Evolutionary conservation across 2,888 invertebrate species (phyloP).

Genomic region (Cataglyphis cursor): DNA sequence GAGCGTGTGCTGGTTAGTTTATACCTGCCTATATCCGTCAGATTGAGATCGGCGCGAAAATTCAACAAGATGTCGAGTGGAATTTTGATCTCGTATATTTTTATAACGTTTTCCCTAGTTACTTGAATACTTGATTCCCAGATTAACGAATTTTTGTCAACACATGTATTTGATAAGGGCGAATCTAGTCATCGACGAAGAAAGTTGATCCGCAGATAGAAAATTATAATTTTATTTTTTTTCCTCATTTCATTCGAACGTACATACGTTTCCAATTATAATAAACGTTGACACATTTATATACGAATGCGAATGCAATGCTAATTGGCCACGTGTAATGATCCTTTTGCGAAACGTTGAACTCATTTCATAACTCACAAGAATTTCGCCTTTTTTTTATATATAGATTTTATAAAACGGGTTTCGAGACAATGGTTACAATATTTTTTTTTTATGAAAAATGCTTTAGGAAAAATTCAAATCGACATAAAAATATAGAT

Average conservation of each 20-base stretch:
- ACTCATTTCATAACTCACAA: conserved; percentile 46
- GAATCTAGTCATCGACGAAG: background rate
- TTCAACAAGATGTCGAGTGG: background rate
- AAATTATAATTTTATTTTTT: conserved; percentile 35
- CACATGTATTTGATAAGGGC: background rate
- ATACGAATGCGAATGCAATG: conserved; percentile 27
- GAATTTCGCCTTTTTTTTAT: conserved; percentile 34
- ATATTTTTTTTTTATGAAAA: conserved; percentile 40
- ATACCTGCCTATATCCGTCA: conserved; percentile 24
- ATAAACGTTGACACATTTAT: conserved; percentile 2
- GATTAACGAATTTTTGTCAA: background rate
- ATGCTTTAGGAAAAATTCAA: conserved; percentile 16
- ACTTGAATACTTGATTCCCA: background rate
- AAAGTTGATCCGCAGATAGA: background rate
- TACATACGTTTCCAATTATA: background rate
- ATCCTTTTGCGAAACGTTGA: conserved; percentile 31
- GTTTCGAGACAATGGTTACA: conserved; percentile 29
- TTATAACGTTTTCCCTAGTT: background rate
- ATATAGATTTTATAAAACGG: conserved; percentile 42
- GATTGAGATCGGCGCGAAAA: background rate
- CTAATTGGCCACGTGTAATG: conserved; percentile 22
- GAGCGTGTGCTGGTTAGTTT: conserved; percentile 18
- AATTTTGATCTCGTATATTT: background rate
- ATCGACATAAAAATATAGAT: conserved; percentile 9
- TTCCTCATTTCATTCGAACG: background rate